These are phyloP conservation scores for Cantharis rustica DNA, from an alignment of 2,888 invertebrate genomes.

Conservation along the genomic window DNA sequence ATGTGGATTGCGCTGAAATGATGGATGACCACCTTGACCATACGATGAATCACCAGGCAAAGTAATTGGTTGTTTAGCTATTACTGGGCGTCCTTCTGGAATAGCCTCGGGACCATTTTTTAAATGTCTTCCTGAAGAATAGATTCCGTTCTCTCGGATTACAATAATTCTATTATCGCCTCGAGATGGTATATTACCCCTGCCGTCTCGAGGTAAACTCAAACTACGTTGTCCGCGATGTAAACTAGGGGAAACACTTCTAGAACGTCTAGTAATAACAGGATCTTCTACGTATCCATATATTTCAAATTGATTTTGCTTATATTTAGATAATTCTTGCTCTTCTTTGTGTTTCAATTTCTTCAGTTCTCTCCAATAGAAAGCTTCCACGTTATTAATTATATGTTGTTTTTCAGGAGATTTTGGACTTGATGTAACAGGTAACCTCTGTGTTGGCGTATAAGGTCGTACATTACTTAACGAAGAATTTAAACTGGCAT, in stretches of 20 bases:
- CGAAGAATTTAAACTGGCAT: conserved; percentile 7
- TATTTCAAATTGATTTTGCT: conserved; percentile 44
- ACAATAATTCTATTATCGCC: background rate
- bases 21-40: conserved; percentile 13
- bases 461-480: conserved; percentile 4
- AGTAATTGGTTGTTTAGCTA: conserved; percentile 21
- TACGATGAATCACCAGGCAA: conserved; percentile 7
- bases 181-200: conserved; percentile 2
- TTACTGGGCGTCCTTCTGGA: conserved; percentile 33
- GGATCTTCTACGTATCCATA: conserved; percentile 49
- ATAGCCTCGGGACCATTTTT: conserved; percentile 27
- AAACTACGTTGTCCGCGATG: conserved; percentile 52
- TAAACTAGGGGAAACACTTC: conserved; percentile 57
- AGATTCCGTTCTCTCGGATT: background rate
- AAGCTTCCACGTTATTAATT: conserved; percentile 66
- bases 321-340: conserved; percentile 51
- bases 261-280: conserved; percentile 50
- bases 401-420: conserved; percentile 61
- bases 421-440: conserved; percentile 22
- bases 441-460: conserved; percentile 4
- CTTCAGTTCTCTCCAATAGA: conserved; percentile 71
- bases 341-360: conserved; percentile 68
- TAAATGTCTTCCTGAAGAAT: conserved; percentile 2
- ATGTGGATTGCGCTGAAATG: conserved; percentile 33
- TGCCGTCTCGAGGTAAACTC: conserved; percentile 50